A percentile compares a stretch with the other conserved stretches of the same genome.
Evolutionary conservation across 2,113 vertebrate genomes (phyloP).

Genomic region (Amphiprion ocellaris): DNA sequence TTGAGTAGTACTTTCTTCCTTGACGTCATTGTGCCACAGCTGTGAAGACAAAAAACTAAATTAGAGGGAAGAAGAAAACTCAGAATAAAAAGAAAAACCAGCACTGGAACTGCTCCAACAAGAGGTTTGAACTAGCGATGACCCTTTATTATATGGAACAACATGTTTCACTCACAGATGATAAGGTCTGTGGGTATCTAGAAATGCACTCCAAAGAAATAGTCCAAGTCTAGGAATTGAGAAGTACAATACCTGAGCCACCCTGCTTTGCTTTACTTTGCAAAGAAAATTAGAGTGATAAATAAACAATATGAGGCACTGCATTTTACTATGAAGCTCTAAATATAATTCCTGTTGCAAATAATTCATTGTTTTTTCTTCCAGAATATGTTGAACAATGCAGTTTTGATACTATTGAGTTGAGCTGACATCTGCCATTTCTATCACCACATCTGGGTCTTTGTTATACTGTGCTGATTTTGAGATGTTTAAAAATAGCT

Average conservation of each 20-base stretch:
- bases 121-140: neutral
- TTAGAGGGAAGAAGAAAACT: neutral
- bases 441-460: neutral
- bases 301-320: neutral
- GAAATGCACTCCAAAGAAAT: constrained; percentile 39
- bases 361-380: neutral
- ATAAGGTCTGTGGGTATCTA: neutral
- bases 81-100: neutral
- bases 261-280: neutral
- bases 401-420: neutral
- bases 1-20: constrained; percentile 86
- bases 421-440: constrained; percentile 14
- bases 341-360: constrained; percentile 13
- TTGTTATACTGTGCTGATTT: constrained; percentile 16
- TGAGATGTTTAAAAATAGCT: constrained; percentile 2
- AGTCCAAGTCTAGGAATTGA: constrained; percentile 6
- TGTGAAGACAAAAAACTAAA: constrained; percentile 34
- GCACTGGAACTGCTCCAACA: neutral
- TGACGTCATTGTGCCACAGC: constrained; percentile 81
- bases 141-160: neutral
- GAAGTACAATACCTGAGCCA: neutral
- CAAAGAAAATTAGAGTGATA: neutral
- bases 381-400: constrained; percentile 25
- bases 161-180: constrained; percentile 22
- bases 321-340: neutral